Percentiles rank a stretch among this genome's conserved stretches.
Evolutionary conservation across 2,113 vertebrate species (phyloP).

Genomic region (Falcunculus frontatus): DNA sequence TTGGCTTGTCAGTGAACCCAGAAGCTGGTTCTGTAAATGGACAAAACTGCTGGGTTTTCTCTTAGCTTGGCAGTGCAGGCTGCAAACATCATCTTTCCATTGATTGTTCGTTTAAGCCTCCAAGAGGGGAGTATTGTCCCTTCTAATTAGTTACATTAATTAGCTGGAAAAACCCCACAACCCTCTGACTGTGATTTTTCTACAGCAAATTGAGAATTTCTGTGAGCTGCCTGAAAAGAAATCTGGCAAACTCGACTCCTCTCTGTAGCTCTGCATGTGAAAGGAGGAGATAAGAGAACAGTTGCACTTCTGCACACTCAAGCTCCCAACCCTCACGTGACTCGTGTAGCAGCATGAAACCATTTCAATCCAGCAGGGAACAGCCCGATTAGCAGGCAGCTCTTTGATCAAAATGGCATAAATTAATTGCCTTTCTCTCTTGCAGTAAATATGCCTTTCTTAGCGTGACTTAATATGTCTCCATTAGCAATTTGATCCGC

Average conservation of each 20-base stretch:
- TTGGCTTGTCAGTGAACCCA: not conserved
- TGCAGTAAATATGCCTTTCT: not conserved
- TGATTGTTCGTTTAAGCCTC: not conserved
- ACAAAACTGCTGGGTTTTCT: not conserved
- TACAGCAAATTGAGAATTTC: not conserved
- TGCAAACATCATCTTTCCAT: not conserved
- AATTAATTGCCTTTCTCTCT: slow-evolving; percentile 40
- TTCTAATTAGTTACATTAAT: not conserved
- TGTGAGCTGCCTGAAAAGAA: not conserved
- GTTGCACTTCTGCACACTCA: not conserved
- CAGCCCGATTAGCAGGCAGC: not conserved
- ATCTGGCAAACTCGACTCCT: not conserved
- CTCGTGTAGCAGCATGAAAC: not conserved
- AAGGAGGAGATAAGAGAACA: not conserved
- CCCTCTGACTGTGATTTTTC: not conserved
- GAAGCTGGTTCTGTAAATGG: not conserved
- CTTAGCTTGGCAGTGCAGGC: not conserved
- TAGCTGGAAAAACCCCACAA: not conserved
- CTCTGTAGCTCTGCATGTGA: not conserved
- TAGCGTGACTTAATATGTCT: not conserved
- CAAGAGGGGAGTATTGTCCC: not conserved
- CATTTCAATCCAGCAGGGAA: slow-evolving; percentile 35
- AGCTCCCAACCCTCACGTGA: not conserved
- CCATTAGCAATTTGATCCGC: slow-evolving; percentile 26
- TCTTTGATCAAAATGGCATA: slow-evolving; percentile 20